A percentile compares a stretch with the other conserved stretches of the same genome.
These are phyloP conservation scores for Agonopterix arenella DNA, from an alignment of 2,888 invertebrate species.

Conservation along the genomic window DNA sequence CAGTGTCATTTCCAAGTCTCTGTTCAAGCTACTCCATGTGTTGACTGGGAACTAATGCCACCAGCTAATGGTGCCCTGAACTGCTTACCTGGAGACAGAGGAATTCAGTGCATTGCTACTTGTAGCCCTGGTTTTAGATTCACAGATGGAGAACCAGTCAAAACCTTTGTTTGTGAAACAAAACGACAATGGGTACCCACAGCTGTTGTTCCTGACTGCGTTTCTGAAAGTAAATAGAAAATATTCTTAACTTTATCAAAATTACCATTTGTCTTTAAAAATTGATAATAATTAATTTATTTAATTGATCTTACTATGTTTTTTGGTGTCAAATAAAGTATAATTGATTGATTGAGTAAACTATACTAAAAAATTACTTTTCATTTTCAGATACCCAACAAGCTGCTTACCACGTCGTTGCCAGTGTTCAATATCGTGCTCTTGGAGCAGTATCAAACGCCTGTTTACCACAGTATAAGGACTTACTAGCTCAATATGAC, in stretches of 20 bases:
- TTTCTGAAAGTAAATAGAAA: conserved; percentile 85
- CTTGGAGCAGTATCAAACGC: conserved; percentile 92
- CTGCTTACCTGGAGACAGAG: conserved; percentile 88
- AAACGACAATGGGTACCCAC: conserved; percentile 91
- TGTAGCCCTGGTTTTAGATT: conserved; percentile 93
- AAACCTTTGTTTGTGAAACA: conserved; percentile 90
- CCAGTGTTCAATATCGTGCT: conserved; percentile 90
- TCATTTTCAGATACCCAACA: conserved; percentile 86
- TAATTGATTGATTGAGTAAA: too few species aligned
- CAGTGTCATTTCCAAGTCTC: conserved; percentile 95
- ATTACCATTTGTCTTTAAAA: not conserved
- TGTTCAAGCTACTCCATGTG: conserved; percentile 95
- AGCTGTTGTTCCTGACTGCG: conserved; percentile 95
- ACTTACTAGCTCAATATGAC: conserved; percentile 88
- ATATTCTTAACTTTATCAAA: not conserved
- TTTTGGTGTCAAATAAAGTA: too few species aligned
- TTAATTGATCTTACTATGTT: too few species aligned
- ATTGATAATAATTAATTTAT: too few species aligned
- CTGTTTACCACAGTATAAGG: conserved; percentile 91
- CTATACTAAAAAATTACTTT: not conserved
- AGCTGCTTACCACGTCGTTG: conserved; percentile 94
- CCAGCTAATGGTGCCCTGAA: conserved; percentile 93
- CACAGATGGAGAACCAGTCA: conserved; percentile 92
- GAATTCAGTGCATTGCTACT: conserved; percentile 92
- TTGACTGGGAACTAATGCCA: conserved; percentile 94